Evolutionary conservation across 2,888 invertebrate species (phyloP), one percentile per base, ranked within the genome.

Genomic region (Aelia acuminata): DNA sequence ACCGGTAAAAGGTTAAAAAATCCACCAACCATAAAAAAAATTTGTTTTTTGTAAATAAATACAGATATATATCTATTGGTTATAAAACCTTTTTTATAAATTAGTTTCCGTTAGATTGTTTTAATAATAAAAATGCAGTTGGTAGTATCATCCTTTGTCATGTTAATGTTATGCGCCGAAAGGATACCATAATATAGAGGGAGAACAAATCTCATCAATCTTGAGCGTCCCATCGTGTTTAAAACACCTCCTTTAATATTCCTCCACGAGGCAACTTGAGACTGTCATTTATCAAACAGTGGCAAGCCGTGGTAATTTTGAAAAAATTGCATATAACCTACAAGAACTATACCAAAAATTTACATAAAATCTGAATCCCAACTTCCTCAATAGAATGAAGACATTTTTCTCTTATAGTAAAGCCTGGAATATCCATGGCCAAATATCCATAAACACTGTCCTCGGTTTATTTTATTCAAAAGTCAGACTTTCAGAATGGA

Each of bases 151-250:
- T 8, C 63, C 63, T 63, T 63, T 63, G 18, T 63, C 31, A 63
- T 35, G 31, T 31, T 63, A 63, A 63, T 63, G 63, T 18, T 63
- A 63, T 63, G 31, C 31, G 31, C 63, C 5, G 63, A 63, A 63
- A 63, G 63, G 63, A 63, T 63, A 63, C 63, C 63, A 31, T 22
- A 5, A 63, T 63, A 15, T 63, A 31, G 18, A 31, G 31, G 63
- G 63, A n/a, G n/a, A 63, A 63, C 63, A 63, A 63, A 63, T 31
- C 63, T 63, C 63, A 63, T 63, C 63, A 63, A 63, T 63, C 63
- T 63, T 63, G 18, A 31, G 63, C 18, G 31, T n/a, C 63, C 31
- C 15, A 7, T 63, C 31, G 63, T 63, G 63, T 63, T 63, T 63
- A 63, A 63, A 63, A 63, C 31, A 63, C 31, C 63, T 35, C 63